Evolutionary conservation across 2,888 invertebrate species (phyloP), one percentile per base, ranked within the genome.

Genomic region (Strigamia transsilvanica): DNA sequence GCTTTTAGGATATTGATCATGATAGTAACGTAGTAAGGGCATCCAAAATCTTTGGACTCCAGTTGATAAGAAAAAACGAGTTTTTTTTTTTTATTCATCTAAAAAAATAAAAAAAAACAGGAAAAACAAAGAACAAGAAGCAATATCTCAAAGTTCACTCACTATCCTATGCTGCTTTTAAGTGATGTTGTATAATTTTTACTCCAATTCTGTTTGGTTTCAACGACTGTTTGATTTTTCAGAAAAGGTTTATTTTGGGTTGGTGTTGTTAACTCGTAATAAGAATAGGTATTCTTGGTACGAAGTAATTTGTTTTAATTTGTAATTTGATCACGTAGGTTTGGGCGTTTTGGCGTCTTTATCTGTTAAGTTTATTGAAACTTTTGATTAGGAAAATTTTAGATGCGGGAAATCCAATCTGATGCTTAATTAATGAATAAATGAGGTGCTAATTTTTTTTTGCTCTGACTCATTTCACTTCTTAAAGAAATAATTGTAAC

Each of bases 371-470:
- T 56, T 56, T 56, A 56, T 56, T 56, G 56, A 56, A 56, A 56
- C 18, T 56, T 56, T 9, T 56, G 18, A 18, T 18, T 56, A 18
- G 18, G 56, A 18, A 56, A 56, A 56, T 56, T 56, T 18, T 56
- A 56, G 56, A 18, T 56, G 56, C 56, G 56, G 56, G 56, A 56
- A 56, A 56, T 56, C 56, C 56, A 56, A 56, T 56, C 56, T 56
- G 56, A 56, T 56, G 56, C 56, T 56, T 56, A 56, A 56, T 56
- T 56, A 56, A 56, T 56, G 56, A 56, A 56, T 56, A 56, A 56
- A 56, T 56, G 56, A 56, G 56, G 56, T 56, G 56, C n/a, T 56
- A 56, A 56, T 56, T 56, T 56, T 56, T 56, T 56, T 18, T 18
- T 18, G 27, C 27, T 56, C 56, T 56, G 56, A 56, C 56, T 56